Evolutionary conservation across 1,140 invertebrate genomes (phyloP).

Genomic region (Drosophila pectinifera): DNA sequence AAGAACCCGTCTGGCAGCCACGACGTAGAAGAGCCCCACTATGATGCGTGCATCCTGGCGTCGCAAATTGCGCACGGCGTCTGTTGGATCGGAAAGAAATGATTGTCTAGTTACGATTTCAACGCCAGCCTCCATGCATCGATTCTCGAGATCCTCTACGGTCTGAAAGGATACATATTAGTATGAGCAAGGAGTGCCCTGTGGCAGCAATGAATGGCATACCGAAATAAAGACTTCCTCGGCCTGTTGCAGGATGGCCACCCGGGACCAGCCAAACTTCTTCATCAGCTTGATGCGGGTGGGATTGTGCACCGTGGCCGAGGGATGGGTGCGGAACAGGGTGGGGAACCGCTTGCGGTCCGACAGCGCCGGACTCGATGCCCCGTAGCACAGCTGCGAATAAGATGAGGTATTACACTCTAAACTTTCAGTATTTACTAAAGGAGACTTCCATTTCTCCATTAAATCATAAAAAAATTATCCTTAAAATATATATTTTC

Average conservation of each 20-base stretch:
- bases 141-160: slow-evolving; percentile 97
- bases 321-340: slow-evolving; percentile 99
- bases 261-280: slow-evolving; percentile 98
- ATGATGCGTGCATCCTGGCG: slow-evolving; percentile 98
- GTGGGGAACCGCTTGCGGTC: slow-evolving; percentile 98
- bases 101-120: slow-evolving; percentile 98
- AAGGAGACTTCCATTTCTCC: too few relatives aligned
- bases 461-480: too few relatives aligned
- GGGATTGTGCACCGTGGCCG: slow-evolving; percentile 99
- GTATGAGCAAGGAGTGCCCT: neutral
- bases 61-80: slow-evolving; percentile 97
- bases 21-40: slow-evolving; percentile 97
- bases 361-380: slow-evolving; percentile 98
- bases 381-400: slow-evolving; percentile 97
- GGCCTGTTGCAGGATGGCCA: slow-evolving; percentile 98
- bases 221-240: slow-evolving; percentile 99
- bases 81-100: slow-evolving; percentile 97
- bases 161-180: slow-evolving; percentile 88
- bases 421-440: neutral
- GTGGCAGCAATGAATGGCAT: slow-evolving; percentile 74
- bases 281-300: slow-evolving; percentile 98
- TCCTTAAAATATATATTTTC: too few relatives aligned
- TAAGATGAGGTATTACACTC: slow-evolving; percentile 43
- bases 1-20: slow-evolving; percentile 96
- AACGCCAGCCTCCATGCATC: slow-evolving; percentile 96